Evolutionary conservation across 2,888 invertebrate species (phyloP).

Genomic region (Harpalus rubripes): DNA sequence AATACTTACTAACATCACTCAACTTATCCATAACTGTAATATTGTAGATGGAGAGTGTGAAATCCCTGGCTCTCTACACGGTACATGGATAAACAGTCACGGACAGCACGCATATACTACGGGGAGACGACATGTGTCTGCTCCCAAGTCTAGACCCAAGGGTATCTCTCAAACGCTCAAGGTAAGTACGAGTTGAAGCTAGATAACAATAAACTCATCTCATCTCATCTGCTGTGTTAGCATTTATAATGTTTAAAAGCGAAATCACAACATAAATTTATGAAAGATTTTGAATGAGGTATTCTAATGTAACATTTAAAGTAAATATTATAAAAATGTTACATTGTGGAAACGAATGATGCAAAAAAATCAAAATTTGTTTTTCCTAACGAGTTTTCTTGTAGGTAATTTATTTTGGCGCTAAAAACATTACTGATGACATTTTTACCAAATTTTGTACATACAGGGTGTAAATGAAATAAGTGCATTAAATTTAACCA

Average conservation of each 20-base stretch:
- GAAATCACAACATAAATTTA: not conserved
- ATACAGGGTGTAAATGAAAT: too few species aligned
- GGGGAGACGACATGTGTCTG: conserved; percentile 82
- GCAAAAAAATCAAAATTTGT: too few species aligned
- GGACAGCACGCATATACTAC: conserved; percentile 86
- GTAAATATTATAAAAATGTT: too few species aligned
- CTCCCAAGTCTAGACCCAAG: conserved; percentile 83
- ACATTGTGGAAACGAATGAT: too few species aligned
- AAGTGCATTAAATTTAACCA: too few species aligned
- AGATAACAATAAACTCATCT: not conserved
- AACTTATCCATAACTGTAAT: not conserved
- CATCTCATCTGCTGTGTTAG: conserved; percentile 24
- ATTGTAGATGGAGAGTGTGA: conserved; percentile 74
- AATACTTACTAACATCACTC: not conserved
- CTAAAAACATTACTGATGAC: too few species aligned
- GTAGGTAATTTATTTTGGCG: too few species aligned
- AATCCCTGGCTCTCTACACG: conserved; percentile 75
- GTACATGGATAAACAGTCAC: conserved; percentile 82
- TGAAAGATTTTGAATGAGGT: too few species aligned
- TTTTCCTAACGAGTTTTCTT: too few species aligned
- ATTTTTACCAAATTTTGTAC: too few species aligned
- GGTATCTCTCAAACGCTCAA: conserved; percentile 85
- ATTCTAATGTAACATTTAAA: too few species aligned
- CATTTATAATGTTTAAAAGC: not conserved
- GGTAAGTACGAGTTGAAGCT: conserved; percentile 73